Percentiles rank a stretch among this genome's conserved stretches.
These are phyloP conservation scores for Actinemys pallida DNA, from an alignment of 2,113 vertebrate genomes.

Conservation along the genomic window DNA sequence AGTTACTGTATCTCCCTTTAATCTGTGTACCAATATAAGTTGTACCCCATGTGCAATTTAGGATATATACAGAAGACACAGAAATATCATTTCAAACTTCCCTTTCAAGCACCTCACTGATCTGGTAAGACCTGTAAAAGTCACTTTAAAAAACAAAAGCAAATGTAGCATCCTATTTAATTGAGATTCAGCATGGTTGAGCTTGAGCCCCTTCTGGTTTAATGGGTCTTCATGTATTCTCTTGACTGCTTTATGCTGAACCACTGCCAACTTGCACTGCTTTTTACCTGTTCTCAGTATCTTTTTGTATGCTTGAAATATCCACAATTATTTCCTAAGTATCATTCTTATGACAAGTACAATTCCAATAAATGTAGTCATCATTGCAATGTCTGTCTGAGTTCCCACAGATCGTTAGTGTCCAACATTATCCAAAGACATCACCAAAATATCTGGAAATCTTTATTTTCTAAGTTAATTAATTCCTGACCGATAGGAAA, in stretches of 20 bases:
- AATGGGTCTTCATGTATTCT: background rate
- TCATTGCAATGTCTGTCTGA: background rate
- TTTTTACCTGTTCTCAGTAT: background rate
- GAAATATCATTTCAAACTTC: background rate
- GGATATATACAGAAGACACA: background rate
- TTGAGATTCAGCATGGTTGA: background rate
- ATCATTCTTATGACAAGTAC: background rate
- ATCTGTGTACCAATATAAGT: background rate
- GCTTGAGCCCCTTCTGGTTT: background rate
- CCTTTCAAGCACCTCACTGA: background rate
- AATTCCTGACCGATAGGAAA: background rate
- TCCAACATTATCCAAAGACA: background rate
- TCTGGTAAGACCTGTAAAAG: background rate
- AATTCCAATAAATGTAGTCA: background rate
- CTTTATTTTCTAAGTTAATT: slow-evolving; percentile 34
- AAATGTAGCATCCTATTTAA: background rate
- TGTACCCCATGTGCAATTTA: background rate
- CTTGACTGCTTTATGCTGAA: background rate
- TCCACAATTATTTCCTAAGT: background rate
- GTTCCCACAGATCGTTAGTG: background rate
- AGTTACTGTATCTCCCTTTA: background rate
- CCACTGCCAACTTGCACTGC: background rate
- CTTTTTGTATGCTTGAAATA: background rate
- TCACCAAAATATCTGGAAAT: slow-evolving; percentile 1
- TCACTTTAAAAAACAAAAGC: background rate